Evolutionary conservation across 1,140 invertebrate species (phyloP), one percentile per base, ranked within the genome.

Genomic region (Drosophila lacteicornis): DNA sequence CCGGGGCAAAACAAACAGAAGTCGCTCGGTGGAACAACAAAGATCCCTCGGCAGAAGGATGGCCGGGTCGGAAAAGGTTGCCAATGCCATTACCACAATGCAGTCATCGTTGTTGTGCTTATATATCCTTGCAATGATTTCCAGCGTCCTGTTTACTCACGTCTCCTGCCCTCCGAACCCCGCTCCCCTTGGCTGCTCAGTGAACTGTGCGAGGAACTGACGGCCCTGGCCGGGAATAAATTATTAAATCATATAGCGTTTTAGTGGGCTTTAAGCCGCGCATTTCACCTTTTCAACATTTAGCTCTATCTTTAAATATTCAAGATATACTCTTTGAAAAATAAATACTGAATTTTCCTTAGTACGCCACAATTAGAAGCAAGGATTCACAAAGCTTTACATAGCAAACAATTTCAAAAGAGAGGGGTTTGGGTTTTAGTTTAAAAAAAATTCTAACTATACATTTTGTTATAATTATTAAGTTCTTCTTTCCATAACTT

Each of bases 41-140:
- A 59, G 69, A 45, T 74, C 46, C 55, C 40, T 71, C 17, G 56
- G 43, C 33, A 27, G 22, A 38, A 38, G 33, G 50, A 19, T 71
- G 42, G 56, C n/a, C 13, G 25, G 40, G 22, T 46, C 25, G 46
- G 56, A 40, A 59, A 73, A 74, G 70, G 68, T 51, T 73, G 38
- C 70, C 70, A 74, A 74, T 74, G 70, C 70, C 70, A 74, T 74
- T 74, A 74, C 70, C 70, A 74, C 70, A 74, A 73, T 74, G 70
- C 70, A 74, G 70, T 60, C 70, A 73, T 60, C 68, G 70, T 47
- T 73, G 70, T 74, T 73, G 70, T 73, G 55, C 68, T 74, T 73
- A 58, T 71, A 59, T 73, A 74, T 73, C 70, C 70, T 74, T 74
- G 70, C 70, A 74, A 74, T 74, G 70, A 74, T 60, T 74, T 74